Percentiles rank a stretch among this genome's conserved stretches.
phyloP scores from a whole-genome alignment of 2,113 vertebrate genomes.

The Anoplopoma fimbria region DNA sequence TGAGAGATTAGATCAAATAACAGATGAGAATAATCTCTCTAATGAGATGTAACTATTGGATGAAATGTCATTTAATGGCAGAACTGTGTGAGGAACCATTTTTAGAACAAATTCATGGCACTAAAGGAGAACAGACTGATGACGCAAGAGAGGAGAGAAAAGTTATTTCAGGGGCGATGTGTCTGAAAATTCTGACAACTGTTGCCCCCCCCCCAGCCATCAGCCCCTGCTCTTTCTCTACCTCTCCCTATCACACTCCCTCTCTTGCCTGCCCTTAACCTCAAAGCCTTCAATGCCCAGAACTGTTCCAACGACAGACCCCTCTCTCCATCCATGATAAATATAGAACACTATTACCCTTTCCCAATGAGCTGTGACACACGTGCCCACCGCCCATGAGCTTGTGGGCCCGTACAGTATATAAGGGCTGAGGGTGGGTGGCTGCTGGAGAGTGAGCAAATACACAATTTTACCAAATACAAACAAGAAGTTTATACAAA shows the following conservation, averaged over 20 bases:
- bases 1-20: constrained; percentile 17
- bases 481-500: neutral
- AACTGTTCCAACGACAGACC: constrained; percentile 82
- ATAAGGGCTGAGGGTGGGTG: constrained; percentile 58
- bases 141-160: constrained; percentile 20
- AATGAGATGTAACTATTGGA: constrained; percentile 13
- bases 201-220: constrained; percentile 59
- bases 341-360: constrained; percentile 82
- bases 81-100: constrained; percentile 17
- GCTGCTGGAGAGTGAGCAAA: constrained; percentile 30
- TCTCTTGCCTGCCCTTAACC: constrained; percentile 69
- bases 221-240: constrained; percentile 49
- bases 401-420: constrained; percentile 43
- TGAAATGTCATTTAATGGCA: constrained; percentile 11
- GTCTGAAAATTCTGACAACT: constrained; percentile 79
- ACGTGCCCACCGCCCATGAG: constrained; percentile 56
- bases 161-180: constrained; percentile 79
- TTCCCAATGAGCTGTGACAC: constrained; percentile 71
- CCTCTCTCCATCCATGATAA: constrained; percentile 77
- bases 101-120: constrained; percentile 22
- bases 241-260: constrained; percentile 55
- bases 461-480: constrained; percentile 30
- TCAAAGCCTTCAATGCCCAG: constrained; percentile 65
- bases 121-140: constrained; percentile 26
- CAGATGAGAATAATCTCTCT: neutral